phyloP scores from a whole-genome alignment of 1,140 invertebrate genomes.

The Diachasmimorpha longicaudata region DNA sequence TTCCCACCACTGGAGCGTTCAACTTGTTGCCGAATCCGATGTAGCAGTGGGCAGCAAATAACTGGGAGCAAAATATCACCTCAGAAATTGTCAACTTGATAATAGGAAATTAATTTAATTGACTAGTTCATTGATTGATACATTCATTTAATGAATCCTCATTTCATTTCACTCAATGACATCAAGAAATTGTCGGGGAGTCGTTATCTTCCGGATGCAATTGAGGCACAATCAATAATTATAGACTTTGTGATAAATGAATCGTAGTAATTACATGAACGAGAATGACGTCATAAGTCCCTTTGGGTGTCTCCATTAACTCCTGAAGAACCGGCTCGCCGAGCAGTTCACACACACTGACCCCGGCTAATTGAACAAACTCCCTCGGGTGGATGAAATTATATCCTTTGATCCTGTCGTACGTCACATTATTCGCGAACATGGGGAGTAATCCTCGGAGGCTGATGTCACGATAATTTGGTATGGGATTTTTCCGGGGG shows the following conservation, averaged over 20 bases:
- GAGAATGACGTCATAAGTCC: conserved; percentile 36
- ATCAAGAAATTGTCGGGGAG: no score
- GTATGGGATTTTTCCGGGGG: conserved; percentile 41
- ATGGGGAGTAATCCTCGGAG: conserved; percentile 24
- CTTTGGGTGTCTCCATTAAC: conserved; percentile 32
- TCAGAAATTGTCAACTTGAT: no score
- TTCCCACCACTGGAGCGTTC: conserved; percentile 66
- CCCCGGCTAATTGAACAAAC: neutral
- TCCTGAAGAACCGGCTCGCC: conserved; percentile 28
- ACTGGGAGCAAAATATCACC: conserved; percentile 13
- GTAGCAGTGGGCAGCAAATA: conserved; percentile 52
- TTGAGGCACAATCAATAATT: no score
- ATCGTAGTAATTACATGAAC: conserved; percentile 32
- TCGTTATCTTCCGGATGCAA: no score
- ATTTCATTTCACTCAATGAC: no score
- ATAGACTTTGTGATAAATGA: no score
- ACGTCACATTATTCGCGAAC: conserved; percentile 20
- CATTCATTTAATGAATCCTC: no score
- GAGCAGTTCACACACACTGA: conserved; percentile 33
- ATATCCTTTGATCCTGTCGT: neutral
- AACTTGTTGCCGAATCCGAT: conserved; percentile 65
- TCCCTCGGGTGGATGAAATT: conserved; percentile 13
- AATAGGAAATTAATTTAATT: no score
- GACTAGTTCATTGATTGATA: no score
- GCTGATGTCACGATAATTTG: conserved; percentile 45